These are phyloP conservation scores for Sebastes cheni DNA, from an alignment of 2,797 vertebrate species.

Conservation along the genomic window DNA sequence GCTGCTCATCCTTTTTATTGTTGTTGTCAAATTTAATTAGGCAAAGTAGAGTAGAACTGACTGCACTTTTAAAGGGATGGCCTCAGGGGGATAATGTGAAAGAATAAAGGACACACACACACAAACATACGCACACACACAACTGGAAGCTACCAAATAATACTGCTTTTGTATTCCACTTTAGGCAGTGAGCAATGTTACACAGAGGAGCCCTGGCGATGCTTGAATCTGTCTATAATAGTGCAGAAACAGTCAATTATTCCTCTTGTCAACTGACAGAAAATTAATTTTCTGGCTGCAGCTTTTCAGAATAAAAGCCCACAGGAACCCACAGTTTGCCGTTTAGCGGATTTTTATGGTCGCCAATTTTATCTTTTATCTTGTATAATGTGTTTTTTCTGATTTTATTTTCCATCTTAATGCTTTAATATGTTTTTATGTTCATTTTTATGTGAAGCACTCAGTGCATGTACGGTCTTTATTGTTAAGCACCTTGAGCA, in stretches of 20 bases:
- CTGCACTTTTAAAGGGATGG: background rate
- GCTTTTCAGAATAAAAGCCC: background rate
- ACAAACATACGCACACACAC: background rate
- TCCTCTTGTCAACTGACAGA: background rate
- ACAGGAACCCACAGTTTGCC: too few species aligned
- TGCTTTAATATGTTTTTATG: too few species aligned
- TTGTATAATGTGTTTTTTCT: too few species aligned
- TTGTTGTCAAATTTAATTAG: slow-evolving; percentile 32
- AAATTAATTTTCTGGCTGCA: background rate
- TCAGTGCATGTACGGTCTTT: too few species aligned
- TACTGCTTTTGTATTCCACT: background rate
- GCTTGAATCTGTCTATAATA: background rate
- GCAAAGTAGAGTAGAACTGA: slow-evolving; percentile 10
- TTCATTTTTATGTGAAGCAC: too few species aligned
- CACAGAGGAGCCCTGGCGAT: background rate
- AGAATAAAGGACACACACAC: background rate
- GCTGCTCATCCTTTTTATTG: slow-evolving; percentile 27
- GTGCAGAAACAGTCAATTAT: background rate
- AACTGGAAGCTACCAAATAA: background rate
- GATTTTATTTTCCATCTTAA: too few species aligned
- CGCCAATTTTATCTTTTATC: background rate
- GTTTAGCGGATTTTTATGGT: too few species aligned
- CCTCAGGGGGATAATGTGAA: slow-evolving; percentile 1
- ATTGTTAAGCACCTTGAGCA: too few species aligned
- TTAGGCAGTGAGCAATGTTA: background rate